Conservation (phyloP, 2,888 invertebrate species). For the Lingula anatina region DNA sequence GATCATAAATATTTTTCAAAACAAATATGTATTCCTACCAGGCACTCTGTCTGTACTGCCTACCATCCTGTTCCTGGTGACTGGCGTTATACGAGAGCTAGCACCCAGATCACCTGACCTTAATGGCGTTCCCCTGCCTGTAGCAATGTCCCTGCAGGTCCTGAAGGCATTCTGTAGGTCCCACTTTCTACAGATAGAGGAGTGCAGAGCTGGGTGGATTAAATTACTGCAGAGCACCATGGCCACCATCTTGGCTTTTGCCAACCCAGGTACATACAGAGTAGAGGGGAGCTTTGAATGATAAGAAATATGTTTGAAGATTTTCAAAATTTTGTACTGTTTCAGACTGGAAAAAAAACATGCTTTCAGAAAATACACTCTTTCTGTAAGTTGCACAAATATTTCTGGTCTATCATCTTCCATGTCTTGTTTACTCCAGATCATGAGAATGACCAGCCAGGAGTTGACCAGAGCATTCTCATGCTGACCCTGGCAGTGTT, state of each 20-base stretch:
- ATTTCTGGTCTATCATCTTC: no score
- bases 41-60: conserved; percentile 84
- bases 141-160: conserved; percentile 71
- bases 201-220: conserved; percentile 66
- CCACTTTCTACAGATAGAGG: conserved; percentile 62
- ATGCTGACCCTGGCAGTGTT: conserved; percentile 85
- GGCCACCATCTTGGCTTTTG: conserved; percentile 82
- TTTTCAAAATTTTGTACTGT: no score
- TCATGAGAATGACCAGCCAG: conserved; percentile 27
- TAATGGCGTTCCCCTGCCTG: conserved; percentile 57
- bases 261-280: conserved; percentile 52
- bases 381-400: no score
- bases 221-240: conserved; percentile 80
- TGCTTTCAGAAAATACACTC: no score
- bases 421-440: no score
- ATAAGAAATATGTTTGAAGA: no score
- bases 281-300: no score
- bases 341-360: no score
- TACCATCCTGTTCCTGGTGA: conserved; percentile 83
- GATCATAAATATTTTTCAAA: no score
- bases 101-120: conserved; percentile 58
- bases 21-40: no score
- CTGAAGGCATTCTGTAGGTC: conserved; percentile 61
- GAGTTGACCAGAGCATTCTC: conserved; percentile 73
- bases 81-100: conserved; percentile 82